phyloP scores from a whole-genome alignment of 2,888 invertebrate species.

The Chromoteleia sp. region DNA sequence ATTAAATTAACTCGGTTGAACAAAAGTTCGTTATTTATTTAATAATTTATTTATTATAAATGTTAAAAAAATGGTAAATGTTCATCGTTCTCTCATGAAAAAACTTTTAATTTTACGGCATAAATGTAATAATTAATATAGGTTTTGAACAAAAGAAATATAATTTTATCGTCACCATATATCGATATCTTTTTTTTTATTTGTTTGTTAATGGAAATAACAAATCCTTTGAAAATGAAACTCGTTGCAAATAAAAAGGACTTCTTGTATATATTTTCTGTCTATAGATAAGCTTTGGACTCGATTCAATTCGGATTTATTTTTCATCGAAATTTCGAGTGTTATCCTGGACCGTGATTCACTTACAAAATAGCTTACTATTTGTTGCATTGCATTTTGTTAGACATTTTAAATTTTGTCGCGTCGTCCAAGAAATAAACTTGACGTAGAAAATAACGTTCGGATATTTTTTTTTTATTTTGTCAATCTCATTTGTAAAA shows the following conservation, averaged over 20 bases:
- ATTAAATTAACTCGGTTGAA: too few relatives aligned
- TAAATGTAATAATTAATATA: background rate
- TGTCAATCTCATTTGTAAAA: too few relatives aligned
- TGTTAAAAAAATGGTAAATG: too few relatives aligned
- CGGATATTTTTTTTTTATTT: too few relatives aligned
- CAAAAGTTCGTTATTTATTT: too few relatives aligned
- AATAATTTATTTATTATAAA: too few relatives aligned
- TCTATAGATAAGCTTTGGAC: conserved; percentile 15
- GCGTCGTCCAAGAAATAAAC: too few relatives aligned
- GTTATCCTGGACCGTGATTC: background rate
- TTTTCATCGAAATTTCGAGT: conserved; percentile 14
- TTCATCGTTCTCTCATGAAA: too few relatives aligned
- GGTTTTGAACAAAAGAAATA: background rate
- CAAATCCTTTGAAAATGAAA: conserved; percentile 15
- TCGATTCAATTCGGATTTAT: conserved; percentile 18
- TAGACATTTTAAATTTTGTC: background rate
- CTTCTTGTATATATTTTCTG: conserved; percentile 9
- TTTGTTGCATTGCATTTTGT: background rate
- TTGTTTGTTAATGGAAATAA: conserved; percentile 6
- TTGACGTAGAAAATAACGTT: too few relatives aligned
- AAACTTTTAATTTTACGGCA: too few relatives aligned
- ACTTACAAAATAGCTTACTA: background rate
- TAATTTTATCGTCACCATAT: background rate
- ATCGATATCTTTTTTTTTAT: background rate
- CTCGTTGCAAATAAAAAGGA: conserved; percentile 4